Evolutionary conservation across 2,888 invertebrate species (phyloP).

Genomic region (Drosophila sordidula): DNA sequence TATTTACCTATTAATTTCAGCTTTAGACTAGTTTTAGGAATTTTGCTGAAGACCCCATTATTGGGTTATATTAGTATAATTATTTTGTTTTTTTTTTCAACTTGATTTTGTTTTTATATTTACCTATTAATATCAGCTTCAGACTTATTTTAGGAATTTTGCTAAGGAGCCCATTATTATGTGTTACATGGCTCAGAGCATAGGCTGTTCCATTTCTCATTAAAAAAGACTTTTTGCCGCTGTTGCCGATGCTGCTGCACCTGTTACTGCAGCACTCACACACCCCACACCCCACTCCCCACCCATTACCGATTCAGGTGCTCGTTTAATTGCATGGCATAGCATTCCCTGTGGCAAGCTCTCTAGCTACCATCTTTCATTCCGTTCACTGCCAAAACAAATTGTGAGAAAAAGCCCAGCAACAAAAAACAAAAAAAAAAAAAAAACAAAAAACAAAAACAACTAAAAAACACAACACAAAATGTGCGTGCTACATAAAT

Average conservation of each 20-base stretch:
- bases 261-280: constrained; percentile 4
- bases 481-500: constrained; percentile 79
- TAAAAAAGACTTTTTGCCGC: constrained; percentile 44
- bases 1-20: too few species aligned
- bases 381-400: constrained; percentile 74
- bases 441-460: constrained; percentile 4
- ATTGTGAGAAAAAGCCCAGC: constrained; percentile 74
- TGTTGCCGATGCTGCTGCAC: constrained; percentile 33
- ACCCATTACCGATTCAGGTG: constrained; percentile 52
- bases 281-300: constrained; percentile 18
- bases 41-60: too few species aligned
- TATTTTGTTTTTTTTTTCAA: too few species aligned
- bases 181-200: constrained; percentile 26
- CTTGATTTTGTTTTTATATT: too few species aligned
- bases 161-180: constrained; percentile 10
- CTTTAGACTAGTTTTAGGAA: too few species aligned
- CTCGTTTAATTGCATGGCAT: constrained; percentile 70
- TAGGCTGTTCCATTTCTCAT: constrained; percentile 71
- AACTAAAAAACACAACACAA: constrained; percentile 63
- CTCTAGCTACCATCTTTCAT: constrained; percentile 41
- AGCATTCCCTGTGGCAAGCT: constrained; percentile 49
- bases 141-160: not conserved
- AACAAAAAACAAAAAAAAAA: constrained; percentile 35
- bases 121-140: too few species aligned
- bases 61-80: too few species aligned